A percentile compares a stretch with the other conserved stretches of the same genome.
These are phyloP conservation scores for Nomada hirtipes DNA, from an alignment of 2,888 invertebrate species.

Conservation along the genomic window DNA sequence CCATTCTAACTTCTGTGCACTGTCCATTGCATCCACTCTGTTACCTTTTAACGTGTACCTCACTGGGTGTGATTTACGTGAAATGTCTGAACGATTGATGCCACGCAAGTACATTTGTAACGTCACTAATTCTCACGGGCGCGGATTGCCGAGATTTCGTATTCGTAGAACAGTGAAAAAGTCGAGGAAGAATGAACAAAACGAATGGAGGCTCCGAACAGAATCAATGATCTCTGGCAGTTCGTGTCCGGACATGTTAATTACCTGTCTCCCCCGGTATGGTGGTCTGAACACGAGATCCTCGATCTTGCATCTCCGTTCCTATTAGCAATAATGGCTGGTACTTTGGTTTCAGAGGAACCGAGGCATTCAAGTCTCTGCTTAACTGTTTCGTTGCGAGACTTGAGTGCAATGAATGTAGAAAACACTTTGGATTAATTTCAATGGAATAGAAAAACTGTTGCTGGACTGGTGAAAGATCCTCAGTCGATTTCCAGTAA, in stretches of 20 bases:
- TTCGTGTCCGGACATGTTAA: constrained; percentile 52
- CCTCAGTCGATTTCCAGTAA: no score
- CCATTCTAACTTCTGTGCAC: constrained; percentile 48
- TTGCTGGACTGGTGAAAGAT: no score
- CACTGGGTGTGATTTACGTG: constrained; percentile 57
- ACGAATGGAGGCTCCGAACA: background rate
- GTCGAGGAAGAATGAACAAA: background rate
- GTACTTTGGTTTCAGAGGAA: background rate
- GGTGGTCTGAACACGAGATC: constrained; percentile 57
- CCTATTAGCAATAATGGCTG: constrained; percentile 26
- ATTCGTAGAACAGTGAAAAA: constrained; percentile 38
- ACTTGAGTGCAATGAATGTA: background rate
- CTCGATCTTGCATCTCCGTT: constrained; percentile 43
- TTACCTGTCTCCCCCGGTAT: constrained; percentile 11
- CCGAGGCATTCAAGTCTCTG: background rate
- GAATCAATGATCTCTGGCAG: constrained; percentile 33
- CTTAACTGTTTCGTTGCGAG: background rate
- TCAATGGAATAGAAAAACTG: no score
- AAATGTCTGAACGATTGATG: constrained; percentile 47
- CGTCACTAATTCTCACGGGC: constrained; percentile 59
- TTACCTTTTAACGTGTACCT: constrained; percentile 54
- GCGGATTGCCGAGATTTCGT: constrained; percentile 56
- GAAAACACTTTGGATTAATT: background rate
- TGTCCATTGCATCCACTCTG: constrained; percentile 51
- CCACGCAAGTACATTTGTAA: constrained; percentile 58